Conservation (phyloP, 2,113 vertebrate genomes). For the Dermatemys mawii region DNA sequence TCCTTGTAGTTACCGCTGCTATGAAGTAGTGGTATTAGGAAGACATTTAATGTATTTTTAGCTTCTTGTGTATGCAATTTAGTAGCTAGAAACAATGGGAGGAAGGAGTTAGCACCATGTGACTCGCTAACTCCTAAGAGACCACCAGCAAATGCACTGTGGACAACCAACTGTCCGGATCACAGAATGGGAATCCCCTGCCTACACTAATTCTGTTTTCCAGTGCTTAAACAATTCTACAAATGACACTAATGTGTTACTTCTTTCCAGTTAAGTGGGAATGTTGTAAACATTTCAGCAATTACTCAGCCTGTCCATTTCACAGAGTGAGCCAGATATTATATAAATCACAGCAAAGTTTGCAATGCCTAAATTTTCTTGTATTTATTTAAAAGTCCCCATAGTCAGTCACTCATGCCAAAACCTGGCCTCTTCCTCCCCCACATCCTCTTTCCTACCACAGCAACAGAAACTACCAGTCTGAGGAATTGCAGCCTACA, state of each 20-base stretch:
- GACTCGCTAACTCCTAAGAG: not conserved
- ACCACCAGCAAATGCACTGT: not conserved
- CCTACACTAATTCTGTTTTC: slow-evolving; percentile 46
- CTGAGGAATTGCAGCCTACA: rapidly evolving
- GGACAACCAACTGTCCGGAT: not conserved
- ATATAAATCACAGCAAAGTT: slow-evolving; percentile 56
- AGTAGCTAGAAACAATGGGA: slow-evolving; percentile 18
- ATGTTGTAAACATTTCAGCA: not conserved
- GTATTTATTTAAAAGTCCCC: slow-evolving; percentile 53
- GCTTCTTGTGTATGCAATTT: not conserved
- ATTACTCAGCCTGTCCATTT: slow-evolving; percentile 18
- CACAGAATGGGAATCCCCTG: not conserved
- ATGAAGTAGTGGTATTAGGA: not conserved
- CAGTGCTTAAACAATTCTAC: slow-evolving; percentile 9
- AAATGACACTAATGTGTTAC: not conserved
- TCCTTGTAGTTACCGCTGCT: not conserved
- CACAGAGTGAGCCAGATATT: slow-evolving; percentile 22
- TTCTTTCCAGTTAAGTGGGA: slow-evolving; percentile 11
- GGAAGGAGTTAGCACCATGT: slow-evolving; percentile 2
- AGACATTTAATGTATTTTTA: not conserved
- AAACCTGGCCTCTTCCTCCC: slow-evolving; percentile 6
- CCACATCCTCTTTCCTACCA: not conserved
- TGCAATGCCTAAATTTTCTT: slow-evolving; percentile 35
- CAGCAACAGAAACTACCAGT: not conserved
- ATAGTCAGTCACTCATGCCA: slow-evolving; percentile 5